Percentiles rank a stretch among this genome's conserved stretches.
Conservation (phyloP, 2,797 vertebrate species). For the Sebastes trivittatus region DNA sequence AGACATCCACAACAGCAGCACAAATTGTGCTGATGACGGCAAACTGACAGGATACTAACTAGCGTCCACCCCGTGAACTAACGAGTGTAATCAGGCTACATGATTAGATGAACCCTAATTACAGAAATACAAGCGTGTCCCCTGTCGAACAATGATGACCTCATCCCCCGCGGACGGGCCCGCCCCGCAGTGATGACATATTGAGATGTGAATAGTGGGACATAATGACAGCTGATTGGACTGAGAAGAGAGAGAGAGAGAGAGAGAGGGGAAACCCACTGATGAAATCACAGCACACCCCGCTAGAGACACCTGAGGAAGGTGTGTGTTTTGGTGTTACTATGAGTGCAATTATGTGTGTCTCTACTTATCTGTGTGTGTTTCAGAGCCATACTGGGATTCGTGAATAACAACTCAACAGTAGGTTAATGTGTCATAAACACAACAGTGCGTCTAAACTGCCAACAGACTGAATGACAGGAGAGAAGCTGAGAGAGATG, state of each 20-base stretch:
- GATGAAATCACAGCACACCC: conserved; percentile 48
- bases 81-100: conserved; percentile 20
- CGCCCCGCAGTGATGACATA: conserved; percentile 53
- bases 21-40: background rate
- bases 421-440: conserved; percentile 66
- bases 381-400: conserved; percentile 32
- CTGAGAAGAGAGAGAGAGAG: conserved; percentile 38
- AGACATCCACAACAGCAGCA: background rate
- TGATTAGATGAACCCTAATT: conserved; percentile 57
- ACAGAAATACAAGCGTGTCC: conserved; percentile 22
- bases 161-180: conserved; percentile 32
- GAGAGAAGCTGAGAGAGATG: conserved; percentile 29
- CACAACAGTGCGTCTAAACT: conserved; percentile 43
- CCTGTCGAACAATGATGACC: conserved; percentile 61
- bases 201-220: conserved; percentile 57
- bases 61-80: background rate
- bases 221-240: conserved; percentile 67
- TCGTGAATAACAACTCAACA: conserved; percentile 57
- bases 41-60: background rate
- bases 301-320: conserved; percentile 35
- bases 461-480: conserved; percentile 56
- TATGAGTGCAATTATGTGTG: background rate
- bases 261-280: conserved; percentile 32
- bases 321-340: background rate
- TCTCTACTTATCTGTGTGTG: conserved; percentile 19